Base-by-base conservation (phyloP, 2,113 vertebrate species). In the Tenrec ecaudatus region DNA sequence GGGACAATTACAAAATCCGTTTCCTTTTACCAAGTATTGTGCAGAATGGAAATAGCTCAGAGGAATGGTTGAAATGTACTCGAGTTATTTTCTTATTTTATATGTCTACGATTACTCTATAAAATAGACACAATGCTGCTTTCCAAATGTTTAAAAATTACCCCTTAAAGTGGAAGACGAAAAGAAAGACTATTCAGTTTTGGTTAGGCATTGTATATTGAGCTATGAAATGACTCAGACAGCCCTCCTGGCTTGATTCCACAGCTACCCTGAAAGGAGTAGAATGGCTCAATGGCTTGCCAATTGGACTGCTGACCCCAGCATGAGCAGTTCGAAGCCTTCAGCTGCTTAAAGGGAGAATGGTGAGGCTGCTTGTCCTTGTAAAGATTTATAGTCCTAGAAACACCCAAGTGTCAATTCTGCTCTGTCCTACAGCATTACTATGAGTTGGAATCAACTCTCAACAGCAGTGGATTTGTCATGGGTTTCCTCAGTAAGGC, bases 111-210 rank as follows among this genome's bases (percentile, higher is more conserved):
- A 80, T 84, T 2, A 0, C 33, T 89, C 2, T 27, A 47, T 75
- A 25, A 23, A 15, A 86, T 16, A 90, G 53, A 92, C 96, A 27
- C 11, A 78, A 40, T 1, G 4, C 6, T 64, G 16, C 25, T 79
- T 95, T 87, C 82, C 43, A 88, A 69, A 90, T 71, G 29, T 1
- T 71, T 94, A 80, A 19, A 95, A 90, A 23, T 0, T 53, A 40
- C n/a, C 3, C 57, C 19, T 20, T 95, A 29, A 0, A 33, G 47
- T 86, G 91, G n/a, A 94, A 23, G 62, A 78, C 60, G 58, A 29
- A 62, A 11, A 43, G 36, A 92, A 80, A 86, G 6, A 40, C 94
- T 75, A 82, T 29, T 64, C 60, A 78, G 8, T 91, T 9, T 69
- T 87, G 6, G 25, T 62, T 31, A 62, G 57, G 23, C 11, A 0